These are phyloP conservation scores for Myripristis murdjan DNA, from an alignment of 2,797 vertebrate genomes.

Conservation along the genomic window DNA sequence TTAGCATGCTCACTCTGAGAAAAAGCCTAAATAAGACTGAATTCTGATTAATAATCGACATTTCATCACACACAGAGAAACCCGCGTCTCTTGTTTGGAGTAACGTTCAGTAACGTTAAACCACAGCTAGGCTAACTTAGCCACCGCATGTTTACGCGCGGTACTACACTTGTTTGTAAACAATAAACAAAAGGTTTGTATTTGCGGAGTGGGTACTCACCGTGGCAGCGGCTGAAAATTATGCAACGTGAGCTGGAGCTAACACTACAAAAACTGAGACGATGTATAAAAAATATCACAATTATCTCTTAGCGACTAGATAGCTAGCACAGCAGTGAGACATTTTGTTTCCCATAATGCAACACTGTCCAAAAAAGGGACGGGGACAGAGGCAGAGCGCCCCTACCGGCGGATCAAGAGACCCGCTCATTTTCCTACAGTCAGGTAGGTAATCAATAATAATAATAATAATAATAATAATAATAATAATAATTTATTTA, in stretches of 20 bases:
- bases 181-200: background rate
- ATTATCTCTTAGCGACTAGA: conserved; percentile 8
- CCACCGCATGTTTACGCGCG: too few species aligned
- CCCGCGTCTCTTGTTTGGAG: too few species aligned
- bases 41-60: too few species aligned
- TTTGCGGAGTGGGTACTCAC: conserved; percentile 58
- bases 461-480: too few species aligned
- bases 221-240: conserved; percentile 44
- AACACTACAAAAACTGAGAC: background rate
- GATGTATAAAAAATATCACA: background rate
- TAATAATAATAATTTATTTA: too few species aligned
- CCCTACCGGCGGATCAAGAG: background rate
- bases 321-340: conserved; percentile 42
- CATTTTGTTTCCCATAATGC: conserved; percentile 83
- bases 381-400: conserved; percentile 8
- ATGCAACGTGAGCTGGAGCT: background rate
- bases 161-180: background rate
- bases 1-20: too few species aligned
- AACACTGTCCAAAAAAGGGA: conserved; percentile 22
- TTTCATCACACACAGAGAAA: too few species aligned
- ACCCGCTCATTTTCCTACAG: too few species aligned
- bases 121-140: too few species aligned
- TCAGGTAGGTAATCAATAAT: too few species aligned
- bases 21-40: too few species aligned
- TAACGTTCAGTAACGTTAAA: too few species aligned